These are phyloP conservation scores for Drosophila siamana DNA, from an alignment of 2,888 invertebrate species.

Conservation along the genomic window DNA sequence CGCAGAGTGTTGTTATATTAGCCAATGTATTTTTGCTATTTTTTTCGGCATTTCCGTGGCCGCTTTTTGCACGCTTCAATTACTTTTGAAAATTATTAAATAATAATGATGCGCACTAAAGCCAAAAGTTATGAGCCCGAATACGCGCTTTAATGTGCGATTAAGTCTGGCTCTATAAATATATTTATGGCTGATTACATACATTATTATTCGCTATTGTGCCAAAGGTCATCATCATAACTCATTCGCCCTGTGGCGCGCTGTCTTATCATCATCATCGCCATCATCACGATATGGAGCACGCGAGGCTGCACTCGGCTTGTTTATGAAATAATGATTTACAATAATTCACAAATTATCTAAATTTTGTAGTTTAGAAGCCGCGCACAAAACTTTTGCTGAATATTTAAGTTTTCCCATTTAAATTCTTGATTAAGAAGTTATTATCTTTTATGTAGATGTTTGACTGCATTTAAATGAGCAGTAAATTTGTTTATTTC, in stretches of 20 bases:
- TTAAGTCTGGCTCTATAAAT: constrained; percentile 54
- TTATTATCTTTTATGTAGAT: background rate
- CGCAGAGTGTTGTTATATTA: constrained; percentile 26
- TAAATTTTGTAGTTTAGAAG: background rate
- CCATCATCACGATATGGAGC: background rate
- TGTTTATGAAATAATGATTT: background rate
- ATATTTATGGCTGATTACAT: constrained; percentile 46
- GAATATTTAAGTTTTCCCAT: background rate
- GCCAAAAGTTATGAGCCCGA: constrained; percentile 44
- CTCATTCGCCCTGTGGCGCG: constrained; percentile 13
- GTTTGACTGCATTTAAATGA: background rate
- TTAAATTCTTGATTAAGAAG: background rate
- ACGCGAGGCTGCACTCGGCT: background rate
- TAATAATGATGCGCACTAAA: constrained; percentile 54
- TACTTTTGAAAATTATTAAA: constrained; percentile 60
- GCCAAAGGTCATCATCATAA: constrained; percentile 38
- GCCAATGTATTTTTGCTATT: constrained; percentile 19
- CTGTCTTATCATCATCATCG: constrained; percentile 1
- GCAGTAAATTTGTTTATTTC: background rate
- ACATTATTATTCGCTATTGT: constrained; percentile 27
- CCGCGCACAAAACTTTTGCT: background rate
- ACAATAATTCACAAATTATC: background rate
- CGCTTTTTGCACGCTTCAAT: constrained; percentile 73
- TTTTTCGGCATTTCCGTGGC: constrained; percentile 52
- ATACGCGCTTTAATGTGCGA: constrained; percentile 56